Evolutionary conservation across 2,113 vertebrate species (phyloP).

Genomic region (Ondatra zibethicus): DNA sequence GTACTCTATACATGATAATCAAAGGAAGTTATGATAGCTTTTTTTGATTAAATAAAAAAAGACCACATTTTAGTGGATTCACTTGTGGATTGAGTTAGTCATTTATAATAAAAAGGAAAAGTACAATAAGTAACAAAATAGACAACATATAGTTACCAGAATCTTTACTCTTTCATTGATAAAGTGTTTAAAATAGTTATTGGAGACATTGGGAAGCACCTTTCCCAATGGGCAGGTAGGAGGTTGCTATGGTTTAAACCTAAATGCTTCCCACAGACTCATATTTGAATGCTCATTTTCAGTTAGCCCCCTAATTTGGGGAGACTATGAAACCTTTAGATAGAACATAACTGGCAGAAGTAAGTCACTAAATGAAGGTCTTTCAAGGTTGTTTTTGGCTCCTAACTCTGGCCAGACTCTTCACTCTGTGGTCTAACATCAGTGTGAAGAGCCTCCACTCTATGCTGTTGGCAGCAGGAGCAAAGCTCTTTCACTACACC

Average conservation of each 20-base stretch:
- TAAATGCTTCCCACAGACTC: not conserved
- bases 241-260: not conserved
- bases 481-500: not conserved
- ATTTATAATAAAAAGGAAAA: slow-evolving; percentile 20
- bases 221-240: not conserved
- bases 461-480: not conserved
- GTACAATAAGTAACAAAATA: not conserved
- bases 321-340: not conserved
- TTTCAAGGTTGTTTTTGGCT: not conserved
- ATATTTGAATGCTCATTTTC: not conserved
- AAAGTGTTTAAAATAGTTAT: not conserved
- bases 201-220: not conserved
- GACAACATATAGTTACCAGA: not conserved
- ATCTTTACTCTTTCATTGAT: not conserved
- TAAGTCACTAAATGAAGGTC: not conserved
- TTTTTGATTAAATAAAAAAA: not conserved
- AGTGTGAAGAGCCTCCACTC: not conserved
- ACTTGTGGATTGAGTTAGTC: not conserved
- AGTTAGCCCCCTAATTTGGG: not conserved
- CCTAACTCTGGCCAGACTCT: not conserved
- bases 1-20: not conserved
- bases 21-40: not conserved
- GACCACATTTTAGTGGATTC: not conserved
- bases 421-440: not conserved
- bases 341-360: not conserved